A percentile compares a stretch with the other conserved stretches of the same genome.
phyloP scores from a whole-genome alignment of 2,888 invertebrate species.

The Sinopyrophorus schimmeli region DNA sequence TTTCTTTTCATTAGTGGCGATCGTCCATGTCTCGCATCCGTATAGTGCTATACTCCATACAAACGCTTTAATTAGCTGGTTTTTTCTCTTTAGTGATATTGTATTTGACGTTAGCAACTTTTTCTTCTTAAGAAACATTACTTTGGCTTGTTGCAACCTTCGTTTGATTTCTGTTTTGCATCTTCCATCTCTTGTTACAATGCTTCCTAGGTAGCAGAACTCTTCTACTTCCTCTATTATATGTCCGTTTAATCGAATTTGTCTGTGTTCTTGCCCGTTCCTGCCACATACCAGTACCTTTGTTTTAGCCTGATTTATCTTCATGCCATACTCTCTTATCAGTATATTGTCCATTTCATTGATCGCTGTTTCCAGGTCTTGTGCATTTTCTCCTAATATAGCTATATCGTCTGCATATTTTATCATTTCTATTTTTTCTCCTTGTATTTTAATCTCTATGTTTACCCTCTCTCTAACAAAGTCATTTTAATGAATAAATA shows the following conservation, averaged over 20 bases:
- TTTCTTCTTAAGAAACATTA: slow-evolving; percentile 3
- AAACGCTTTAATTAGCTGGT: too few species aligned
- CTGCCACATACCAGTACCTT: background rate
- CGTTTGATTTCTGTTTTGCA: background rate
- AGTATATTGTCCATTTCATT: slow-evolving; percentile 7
- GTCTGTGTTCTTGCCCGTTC: background rate
- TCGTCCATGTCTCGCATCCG: too few species aligned
- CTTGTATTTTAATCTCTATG: slow-evolving; percentile 4
- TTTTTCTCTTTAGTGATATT: slow-evolving; percentile 4
- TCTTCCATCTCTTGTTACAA: background rate
- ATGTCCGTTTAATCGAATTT: background rate
- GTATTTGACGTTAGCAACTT: background rate
- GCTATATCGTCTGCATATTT: background rate
- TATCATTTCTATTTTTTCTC: slow-evolving; percentile 2
- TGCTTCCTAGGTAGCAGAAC: background rate
- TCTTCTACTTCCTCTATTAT: background rate
- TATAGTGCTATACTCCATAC: too few species aligned
- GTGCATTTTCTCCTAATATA: slow-evolving; percentile 4
- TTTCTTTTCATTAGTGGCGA: too few species aligned
- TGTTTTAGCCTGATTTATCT: slow-evolving; percentile 1
- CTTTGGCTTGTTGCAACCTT: slow-evolving; percentile 1
- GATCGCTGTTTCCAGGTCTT: background rate
- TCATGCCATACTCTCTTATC: background rate
- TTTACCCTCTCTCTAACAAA: too few species aligned
- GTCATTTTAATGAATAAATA: too few species aligned